Percentiles rank a stretch among this genome's conserved stretches.
phyloP scores from a whole-genome alignment of 2,888 invertebrate genomes.

The Coleophora flavipennella region DNA sequence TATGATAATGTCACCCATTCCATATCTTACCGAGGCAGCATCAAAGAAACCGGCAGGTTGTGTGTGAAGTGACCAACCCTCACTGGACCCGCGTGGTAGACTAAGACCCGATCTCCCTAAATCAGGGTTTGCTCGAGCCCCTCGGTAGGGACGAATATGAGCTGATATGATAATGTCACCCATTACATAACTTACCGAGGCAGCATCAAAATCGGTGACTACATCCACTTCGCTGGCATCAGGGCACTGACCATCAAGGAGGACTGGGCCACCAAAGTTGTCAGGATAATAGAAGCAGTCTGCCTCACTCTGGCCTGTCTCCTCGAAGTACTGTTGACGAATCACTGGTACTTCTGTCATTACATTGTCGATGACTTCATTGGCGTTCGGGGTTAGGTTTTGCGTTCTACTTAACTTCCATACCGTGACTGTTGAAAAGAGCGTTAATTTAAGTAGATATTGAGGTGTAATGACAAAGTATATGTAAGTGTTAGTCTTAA shows the following conservation, averaged over 20 bases:
- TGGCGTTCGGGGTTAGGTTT: constrained; percentile 20
- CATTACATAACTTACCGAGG: constrained; percentile 28
- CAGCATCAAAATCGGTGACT: constrained; percentile 29
- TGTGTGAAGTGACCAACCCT: too few species aligned
- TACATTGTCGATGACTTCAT: constrained; percentile 24
- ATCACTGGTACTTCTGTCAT: constrained; percentile 37
- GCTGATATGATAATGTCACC: too few species aligned
- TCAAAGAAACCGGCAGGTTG: too few species aligned
- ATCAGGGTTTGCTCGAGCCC: too few species aligned
- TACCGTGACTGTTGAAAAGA: constrained; percentile 22
- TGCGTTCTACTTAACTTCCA: constrained; percentile 53
- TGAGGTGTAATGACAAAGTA: too few species aligned
- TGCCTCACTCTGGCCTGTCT: constrained; percentile 32
- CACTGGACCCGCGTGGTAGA: too few species aligned
- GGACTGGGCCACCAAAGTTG: constrained; percentile 45
- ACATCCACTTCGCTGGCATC: constrained; percentile 22
- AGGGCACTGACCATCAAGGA: constrained; percentile 41
- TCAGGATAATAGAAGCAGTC: constrained; percentile 57
- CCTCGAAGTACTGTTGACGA: constrained; percentile 32
- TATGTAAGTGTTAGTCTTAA: too few species aligned
- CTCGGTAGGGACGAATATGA: too few species aligned
- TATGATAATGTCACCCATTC: too few species aligned
- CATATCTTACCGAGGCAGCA: too few species aligned
- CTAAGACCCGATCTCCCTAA: too few species aligned
- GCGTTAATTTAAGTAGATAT: too few species aligned